Percentiles rank a stretch among this genome's conserved stretches.
These are phyloP conservation scores for Argyresthia goedartella DNA, from an alignment of 2,888 invertebrate species.

Conservation along the genomic window DNA sequence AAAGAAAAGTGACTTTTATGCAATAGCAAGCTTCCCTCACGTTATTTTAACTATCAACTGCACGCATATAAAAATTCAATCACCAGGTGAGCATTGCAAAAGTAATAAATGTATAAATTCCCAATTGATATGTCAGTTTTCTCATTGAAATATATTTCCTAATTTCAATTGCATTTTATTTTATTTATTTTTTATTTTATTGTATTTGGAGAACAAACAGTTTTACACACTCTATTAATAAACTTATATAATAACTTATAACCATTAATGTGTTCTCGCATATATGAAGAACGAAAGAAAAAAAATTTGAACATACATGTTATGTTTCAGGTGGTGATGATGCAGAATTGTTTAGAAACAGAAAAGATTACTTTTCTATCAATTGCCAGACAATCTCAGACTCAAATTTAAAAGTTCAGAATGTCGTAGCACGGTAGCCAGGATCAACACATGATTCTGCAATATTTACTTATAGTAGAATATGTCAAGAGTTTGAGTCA, in stretches of 20 bases:
- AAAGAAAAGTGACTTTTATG: constrained; percentile 7
- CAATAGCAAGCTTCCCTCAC: constrained; percentile 8
- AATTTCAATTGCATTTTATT: background rate
- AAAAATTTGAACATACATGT: too few species aligned
- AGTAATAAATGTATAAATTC: background rate
- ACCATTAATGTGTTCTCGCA: too few species aligned
- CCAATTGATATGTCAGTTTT: background rate
- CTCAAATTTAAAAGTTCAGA: constrained; percentile 3
- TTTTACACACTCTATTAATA: too few species aligned
- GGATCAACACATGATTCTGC: constrained; percentile 5
- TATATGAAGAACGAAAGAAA: too few species aligned
- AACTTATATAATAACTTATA: too few species aligned
- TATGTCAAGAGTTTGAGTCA: background rate
- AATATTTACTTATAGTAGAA: constrained; percentile 5
- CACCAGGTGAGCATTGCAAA: background rate
- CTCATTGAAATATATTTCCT: background rate
- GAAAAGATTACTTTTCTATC: constrained; percentile 12
- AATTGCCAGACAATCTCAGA: constrained; percentile 11
- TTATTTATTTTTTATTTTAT: too few species aligned
- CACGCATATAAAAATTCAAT: background rate
- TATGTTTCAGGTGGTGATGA: constrained; percentile 8
- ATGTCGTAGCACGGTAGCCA: background rate
- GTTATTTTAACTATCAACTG: constrained; percentile 7
- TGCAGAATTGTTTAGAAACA: constrained; percentile 11
- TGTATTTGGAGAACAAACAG: too few species aligned